Conservation (phyloP, 2,113 vertebrate species). For the Melospiza melodia region DNA sequence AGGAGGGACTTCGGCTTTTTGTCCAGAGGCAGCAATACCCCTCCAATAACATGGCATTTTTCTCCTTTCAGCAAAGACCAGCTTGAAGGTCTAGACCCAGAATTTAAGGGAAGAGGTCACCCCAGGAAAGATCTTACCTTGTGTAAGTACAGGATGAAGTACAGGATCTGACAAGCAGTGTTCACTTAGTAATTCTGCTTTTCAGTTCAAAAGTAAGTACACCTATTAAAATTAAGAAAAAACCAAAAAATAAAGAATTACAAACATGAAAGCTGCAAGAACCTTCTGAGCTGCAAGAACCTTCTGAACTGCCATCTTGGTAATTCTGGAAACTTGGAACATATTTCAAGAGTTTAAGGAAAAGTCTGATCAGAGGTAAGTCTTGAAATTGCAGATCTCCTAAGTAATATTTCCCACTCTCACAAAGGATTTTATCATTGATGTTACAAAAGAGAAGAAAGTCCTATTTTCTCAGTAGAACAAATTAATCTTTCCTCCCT, state of each 20-base stretch:
- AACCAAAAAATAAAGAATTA: accelerated
- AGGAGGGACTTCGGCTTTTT: neutral
- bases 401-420: neutral
- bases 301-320: neutral
- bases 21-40: neutral
- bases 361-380: neutral
- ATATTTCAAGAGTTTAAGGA: neutral
- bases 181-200: neutral
- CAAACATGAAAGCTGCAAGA: neutral
- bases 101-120: neutral
- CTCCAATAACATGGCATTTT: neutral
- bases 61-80: neutral
- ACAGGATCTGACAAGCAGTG: neutral
- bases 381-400: neutral
- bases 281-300: neutral
- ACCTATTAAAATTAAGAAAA: neutral
- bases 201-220: neutral
- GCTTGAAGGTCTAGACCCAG: neutral
- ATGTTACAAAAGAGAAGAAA: neutral
- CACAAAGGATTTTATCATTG: neutral
- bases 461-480: neutral
- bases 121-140: neutral
- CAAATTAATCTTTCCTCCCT: neutral
- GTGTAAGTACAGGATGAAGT: neutral
- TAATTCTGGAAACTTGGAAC: neutral